These are phyloP conservation scores for Sycophila sp. DNA, from an alignment of 1,140 invertebrate genomes.

Conservation along the genomic window DNA sequence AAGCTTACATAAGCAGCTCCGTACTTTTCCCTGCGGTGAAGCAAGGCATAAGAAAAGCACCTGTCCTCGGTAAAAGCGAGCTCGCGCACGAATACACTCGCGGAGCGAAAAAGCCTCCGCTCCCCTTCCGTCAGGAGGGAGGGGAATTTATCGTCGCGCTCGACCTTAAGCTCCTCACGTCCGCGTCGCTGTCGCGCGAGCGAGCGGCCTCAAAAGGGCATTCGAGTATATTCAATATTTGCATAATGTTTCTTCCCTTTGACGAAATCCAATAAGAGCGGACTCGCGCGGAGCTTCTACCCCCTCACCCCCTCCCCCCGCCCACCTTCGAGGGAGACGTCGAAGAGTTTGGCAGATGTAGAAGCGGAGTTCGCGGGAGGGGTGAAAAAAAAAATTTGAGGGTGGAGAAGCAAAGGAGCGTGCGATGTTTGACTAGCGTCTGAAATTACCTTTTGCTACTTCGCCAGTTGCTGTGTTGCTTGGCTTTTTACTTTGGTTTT, in stretches of 20 bases:
- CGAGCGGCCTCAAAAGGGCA: constrained; percentile 18
- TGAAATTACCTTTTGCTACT: constrained; percentile 29
- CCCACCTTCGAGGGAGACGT: not conserved
- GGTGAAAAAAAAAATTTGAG: not conserved
- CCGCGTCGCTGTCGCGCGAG: not conserved
- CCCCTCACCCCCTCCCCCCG: not conserved
- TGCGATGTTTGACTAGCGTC: constrained; percentile 27
- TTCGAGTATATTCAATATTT: constrained; percentile 39
- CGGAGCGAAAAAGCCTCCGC: not conserved
- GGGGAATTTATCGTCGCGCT: not conserved
- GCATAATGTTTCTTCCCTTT: constrained; percentile 34
- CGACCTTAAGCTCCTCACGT: constrained; percentile 19
- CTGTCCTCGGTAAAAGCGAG: not conserved
- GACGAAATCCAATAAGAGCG: constrained; percentile 24
- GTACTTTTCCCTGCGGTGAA: no score
- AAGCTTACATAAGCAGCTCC: no score
- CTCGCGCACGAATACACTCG: constrained; percentile 6
- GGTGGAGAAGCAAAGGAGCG: constrained; percentile 1
- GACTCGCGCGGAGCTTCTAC: not conserved
- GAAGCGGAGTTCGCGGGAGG: not conserved
- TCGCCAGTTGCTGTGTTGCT: not conserved
- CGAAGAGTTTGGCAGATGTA: not conserved
- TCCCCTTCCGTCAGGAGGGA: not conserved
- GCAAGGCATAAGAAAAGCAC: not conserved
- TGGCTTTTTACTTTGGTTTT: not conserved